phyloP scores from a whole-genome alignment of 2,888 invertebrate species.

The Dendrolimus pini region DNA sequence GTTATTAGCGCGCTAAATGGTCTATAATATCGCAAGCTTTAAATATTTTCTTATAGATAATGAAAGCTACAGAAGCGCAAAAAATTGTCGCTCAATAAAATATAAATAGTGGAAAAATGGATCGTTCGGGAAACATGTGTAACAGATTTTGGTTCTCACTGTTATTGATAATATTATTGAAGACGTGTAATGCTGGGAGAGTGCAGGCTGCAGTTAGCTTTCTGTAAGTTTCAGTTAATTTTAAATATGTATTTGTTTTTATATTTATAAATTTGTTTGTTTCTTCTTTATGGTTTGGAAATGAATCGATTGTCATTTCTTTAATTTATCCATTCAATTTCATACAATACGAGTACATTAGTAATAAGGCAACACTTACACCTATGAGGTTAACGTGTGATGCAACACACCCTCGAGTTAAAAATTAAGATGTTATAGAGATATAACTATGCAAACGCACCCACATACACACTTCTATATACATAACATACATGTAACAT shows the following conservation, averaged over 20 bases:
- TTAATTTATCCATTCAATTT: background rate
- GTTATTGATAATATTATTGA: conserved; percentile 26
- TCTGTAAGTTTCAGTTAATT: conserved; percentile 40
- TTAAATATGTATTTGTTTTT: background rate
- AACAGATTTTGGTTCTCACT: conserved; percentile 26
- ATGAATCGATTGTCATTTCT: background rate
- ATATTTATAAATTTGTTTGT: background rate
- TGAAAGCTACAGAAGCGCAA: background rate
- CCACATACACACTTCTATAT: too few relatives aligned
- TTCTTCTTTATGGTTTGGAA: background rate
- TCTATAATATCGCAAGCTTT: background rate
- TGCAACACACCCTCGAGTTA: too few relatives aligned
- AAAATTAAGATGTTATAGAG: too few relatives aligned
- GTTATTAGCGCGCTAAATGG: background rate
- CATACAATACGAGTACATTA: too few relatives aligned
- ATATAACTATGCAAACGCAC: too few relatives aligned
- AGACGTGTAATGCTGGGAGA: conserved; percentile 33
- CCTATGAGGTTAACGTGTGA: too few relatives aligned
- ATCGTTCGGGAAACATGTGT: conserved; percentile 28
- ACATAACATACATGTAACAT: too few relatives aligned
- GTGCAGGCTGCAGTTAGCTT: conserved; percentile 64
- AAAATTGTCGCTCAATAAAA: conserved; percentile 18
- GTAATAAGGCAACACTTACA: too few relatives aligned
- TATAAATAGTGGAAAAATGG: conserved; percentile 5
- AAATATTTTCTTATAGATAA: background rate